These are phyloP conservation scores for Ostrea denselamellosa DNA, from an alignment of 1,140 invertebrate genomes.

Conservation along the genomic window DNA sequence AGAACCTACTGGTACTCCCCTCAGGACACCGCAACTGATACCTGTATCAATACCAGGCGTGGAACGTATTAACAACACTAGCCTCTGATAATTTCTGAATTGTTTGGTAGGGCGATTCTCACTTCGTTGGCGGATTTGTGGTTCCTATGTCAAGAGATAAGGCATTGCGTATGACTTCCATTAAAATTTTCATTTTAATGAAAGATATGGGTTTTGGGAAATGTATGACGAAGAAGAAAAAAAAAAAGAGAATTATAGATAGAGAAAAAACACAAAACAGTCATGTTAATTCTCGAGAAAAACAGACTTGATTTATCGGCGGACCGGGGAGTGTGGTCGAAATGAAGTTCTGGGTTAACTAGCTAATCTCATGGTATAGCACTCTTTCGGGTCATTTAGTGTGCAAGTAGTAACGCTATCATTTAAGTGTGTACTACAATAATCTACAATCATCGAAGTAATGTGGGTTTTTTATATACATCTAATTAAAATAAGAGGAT, in stretches of 20 bases:
- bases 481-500: too few relatives aligned
- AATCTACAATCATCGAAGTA: too few relatives aligned
- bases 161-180: conserved; percentile 3
- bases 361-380: neutral
- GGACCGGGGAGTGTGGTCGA: neutral
- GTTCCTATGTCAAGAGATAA: neutral
- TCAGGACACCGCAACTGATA: conserved; percentile 10
- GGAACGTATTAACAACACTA: neutral
- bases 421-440: neutral
- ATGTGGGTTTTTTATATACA: too few relatives aligned
- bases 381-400: neutral
- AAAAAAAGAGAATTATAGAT: neutral
- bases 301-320: neutral
- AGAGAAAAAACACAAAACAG: too few relatives aligned
- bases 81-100: neutral
- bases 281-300: neutral
- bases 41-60: conserved; percentile 15
- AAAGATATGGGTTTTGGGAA: neutral
- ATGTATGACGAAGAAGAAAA: conserved; percentile 18
- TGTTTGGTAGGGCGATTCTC: neutral
- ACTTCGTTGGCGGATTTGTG: neutral
- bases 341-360: neutral
- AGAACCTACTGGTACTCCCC: neutral
- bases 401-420: neutral
- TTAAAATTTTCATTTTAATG: neutral